A percentile compares a stretch with the other conserved stretches of the same genome.
Evolutionary conservation across 1,140 invertebrate genomes (phyloP).

Genomic region (Heliconius melpomene): DNA sequence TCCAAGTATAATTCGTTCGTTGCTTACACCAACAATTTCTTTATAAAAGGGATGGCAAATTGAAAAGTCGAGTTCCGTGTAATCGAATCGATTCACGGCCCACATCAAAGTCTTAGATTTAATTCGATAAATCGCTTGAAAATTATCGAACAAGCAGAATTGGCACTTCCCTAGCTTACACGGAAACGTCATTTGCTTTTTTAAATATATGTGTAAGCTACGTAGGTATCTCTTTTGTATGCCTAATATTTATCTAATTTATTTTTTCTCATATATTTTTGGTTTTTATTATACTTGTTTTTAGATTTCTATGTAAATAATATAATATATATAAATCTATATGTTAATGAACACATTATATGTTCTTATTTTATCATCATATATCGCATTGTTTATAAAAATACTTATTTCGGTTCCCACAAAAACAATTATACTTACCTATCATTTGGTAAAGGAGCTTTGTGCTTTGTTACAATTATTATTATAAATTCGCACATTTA

Average conservation of each 20-base stretch:
- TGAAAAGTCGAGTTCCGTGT: constrained; percentile 74
- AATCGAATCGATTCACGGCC: constrained; percentile 59
- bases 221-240: not conserved
- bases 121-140: constrained; percentile 73
- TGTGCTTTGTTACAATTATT: too few species aligned
- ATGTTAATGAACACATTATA: too few species aligned
- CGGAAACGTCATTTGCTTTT: constrained; percentile 66
- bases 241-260: not conserved
- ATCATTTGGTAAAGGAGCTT: too few species aligned
- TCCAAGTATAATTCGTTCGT: constrained; percentile 42
- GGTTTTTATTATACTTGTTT: too few species aligned
- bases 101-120: constrained; percentile 75
- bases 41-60: constrained; percentile 68
- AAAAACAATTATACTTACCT: too few species aligned
- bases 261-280: not conserved
- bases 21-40: constrained; percentile 64
- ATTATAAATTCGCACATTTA: too few species aligned
- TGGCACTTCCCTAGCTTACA: constrained; percentile 63
- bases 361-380: too few species aligned
- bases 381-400: too few species aligned
- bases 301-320: too few species aligned
- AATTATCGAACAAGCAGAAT: constrained; percentile 71
- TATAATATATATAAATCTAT: too few species aligned
- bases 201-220: constrained; percentile 25
- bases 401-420: too few species aligned